Evolutionary conservation across 2,888 invertebrate species (phyloP), one percentile per base, ranked within the genome.

Genomic region (Heliconius cydno): DNA sequence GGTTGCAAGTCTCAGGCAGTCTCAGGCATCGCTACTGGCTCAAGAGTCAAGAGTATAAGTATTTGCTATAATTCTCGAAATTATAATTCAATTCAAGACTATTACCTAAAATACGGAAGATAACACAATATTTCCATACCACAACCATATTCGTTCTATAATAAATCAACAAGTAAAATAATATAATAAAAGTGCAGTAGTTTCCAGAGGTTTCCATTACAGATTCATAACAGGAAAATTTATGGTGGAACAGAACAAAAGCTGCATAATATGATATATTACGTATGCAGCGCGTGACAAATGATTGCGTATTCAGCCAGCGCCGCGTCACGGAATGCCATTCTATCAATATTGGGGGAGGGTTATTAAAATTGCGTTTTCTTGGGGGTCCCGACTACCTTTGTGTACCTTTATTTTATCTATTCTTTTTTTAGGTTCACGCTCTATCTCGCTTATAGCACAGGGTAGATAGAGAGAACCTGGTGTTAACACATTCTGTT

Each of bases 261-360:
- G 72, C 67, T 63, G 77, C 66, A 79, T 77, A n/a, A 72, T 79
- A 75, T 78, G 66, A 71, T 72, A 76, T 72, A 75, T 81, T 78
- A 65, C 34, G 76, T 81, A 79, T 81, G 81, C 81, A 76, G 34
- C 66, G 65, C 70, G 74, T 70, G 60, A 77, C 70, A 57, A 68
- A 76, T 67, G 67, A 75, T 79, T 79, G 25, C 57, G 76, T 79
- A 79, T 81, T 81, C 81, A 22, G 67, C 30, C 25, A 25, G n/a
- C 67, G 76, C 71, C 74, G 57, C 60, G 73, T 25, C 60, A 19
- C 74, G 41, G 57, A 73, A 77, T 81, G 76, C 75, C 76, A 78
- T 81, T 76, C 75, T 76, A 75, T 78, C 77, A 76, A 79, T 79
- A 75, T 72, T 57, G 41, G 63, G 41, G 57, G 63, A 41, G 63